phyloP scores from a whole-genome alignment of 2,113 vertebrate species.

The Cochlearius cochlearius region DNA sequence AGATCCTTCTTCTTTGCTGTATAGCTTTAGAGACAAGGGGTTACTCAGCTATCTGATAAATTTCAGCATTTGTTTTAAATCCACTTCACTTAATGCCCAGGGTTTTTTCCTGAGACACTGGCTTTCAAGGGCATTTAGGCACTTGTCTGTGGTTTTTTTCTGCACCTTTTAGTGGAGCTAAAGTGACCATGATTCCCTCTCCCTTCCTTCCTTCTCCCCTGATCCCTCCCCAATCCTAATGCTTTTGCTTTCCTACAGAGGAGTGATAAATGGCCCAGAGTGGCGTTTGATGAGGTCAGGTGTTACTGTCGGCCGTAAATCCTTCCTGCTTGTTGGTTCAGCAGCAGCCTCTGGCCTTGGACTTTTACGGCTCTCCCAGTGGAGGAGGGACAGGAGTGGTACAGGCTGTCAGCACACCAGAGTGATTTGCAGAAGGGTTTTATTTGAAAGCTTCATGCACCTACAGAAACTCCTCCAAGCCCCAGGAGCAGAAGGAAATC shows the following conservation, averaged over 20 bases:
- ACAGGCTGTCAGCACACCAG: neutral
- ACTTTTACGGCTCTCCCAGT: neutral
- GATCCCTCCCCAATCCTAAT: neutral
- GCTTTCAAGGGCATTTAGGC: slow-evolving; percentile 8
- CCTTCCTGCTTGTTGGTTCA: slow-evolving; percentile 42
- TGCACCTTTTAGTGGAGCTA: slow-evolving; percentile 2
- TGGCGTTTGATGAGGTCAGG: slow-evolving; percentile 54
- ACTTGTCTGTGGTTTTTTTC: neutral
- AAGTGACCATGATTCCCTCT: neutral
- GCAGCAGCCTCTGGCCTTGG: slow-evolving; percentile 30
- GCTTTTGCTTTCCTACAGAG: neutral
- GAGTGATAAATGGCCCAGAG: slow-evolving; percentile 30
- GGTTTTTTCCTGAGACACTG: neutral
- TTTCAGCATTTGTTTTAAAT: neutral
- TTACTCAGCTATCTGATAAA: neutral
- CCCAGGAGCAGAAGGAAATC: neutral
- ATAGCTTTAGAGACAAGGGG: neutral
- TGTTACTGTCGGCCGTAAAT: slow-evolving; percentile 20
- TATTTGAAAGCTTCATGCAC: neutral
- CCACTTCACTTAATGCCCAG: neutral
- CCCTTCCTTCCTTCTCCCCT: neutral
- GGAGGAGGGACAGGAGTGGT: neutral
- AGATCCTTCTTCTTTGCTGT: neutral
- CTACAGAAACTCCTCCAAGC: neutral
- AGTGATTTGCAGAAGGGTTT: neutral